phyloP scores from a whole-genome alignment of 2,888 invertebrate genomes.

The Panzeria rudis region DNA sequence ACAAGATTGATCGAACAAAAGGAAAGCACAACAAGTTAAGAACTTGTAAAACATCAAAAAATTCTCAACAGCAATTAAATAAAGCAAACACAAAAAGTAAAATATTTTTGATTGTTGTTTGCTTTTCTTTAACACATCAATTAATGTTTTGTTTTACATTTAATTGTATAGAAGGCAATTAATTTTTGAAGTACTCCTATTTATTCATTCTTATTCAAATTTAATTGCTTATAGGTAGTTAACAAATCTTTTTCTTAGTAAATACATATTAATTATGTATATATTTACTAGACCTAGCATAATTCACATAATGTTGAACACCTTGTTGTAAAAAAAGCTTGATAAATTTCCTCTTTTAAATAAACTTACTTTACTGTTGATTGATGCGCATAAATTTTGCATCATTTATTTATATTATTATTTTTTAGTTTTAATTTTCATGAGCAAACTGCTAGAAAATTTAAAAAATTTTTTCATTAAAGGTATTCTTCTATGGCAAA shows the following conservation, averaged over 20 bases:
- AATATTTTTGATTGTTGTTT: background rate
- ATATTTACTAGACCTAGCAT: background rate
- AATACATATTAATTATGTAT: background rate
- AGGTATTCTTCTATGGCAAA: no score
- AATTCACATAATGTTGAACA: no score
- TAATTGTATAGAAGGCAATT: background rate
- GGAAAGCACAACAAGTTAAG: background rate
- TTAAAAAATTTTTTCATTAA: no score
- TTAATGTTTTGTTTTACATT: background rate
- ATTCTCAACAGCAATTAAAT: background rate
- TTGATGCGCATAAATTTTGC: background rate
- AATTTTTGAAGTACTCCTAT: background rate
- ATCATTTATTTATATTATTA: background rate
- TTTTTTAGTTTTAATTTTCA: no score
- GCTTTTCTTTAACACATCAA: conserved; percentile 1
- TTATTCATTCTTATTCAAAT: background rate
- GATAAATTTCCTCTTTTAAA: background rate
- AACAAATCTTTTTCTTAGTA: background rate
- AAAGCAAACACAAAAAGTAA: background rate
- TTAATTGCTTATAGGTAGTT: conserved; percentile 4
- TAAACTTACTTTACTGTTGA: background rate
- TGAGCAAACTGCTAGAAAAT: no score
- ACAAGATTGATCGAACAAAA: conserved; percentile 1
- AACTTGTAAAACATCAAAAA: background rate
- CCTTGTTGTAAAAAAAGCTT: background rate